Base-by-base conservation (phyloP, 2,797 vertebrate genomes). In the Poeciliopsis presidionis region DNA sequence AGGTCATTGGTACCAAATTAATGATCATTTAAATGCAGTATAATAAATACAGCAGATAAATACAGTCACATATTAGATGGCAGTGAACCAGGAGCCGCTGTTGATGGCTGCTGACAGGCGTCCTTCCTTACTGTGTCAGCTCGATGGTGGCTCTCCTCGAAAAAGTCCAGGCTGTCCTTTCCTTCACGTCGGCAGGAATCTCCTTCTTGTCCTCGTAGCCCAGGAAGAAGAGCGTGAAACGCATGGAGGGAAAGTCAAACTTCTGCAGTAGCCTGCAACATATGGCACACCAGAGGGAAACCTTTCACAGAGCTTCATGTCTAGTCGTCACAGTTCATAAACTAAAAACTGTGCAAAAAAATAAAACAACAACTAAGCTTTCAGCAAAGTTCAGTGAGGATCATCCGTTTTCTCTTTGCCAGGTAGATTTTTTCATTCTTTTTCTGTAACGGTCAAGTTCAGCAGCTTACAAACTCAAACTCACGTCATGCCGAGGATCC, bases 401-500 rank as follows among this genome's bases (percentile, higher is more conserved):
- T 41, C 5, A 33, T 4, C 12, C 0, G 20, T 47, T 33, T 28
- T 33, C 57, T 61, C 28, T 61, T 33, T 61, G 5, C 51, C 9
- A 25, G 22, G 8, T 61, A 33, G 57, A 1, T 30, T n/a, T 16
- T 28, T 14, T 45, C 41, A 20, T n/a, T 13, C 36, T 8, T 22
- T 41, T 53, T 55, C 51, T 49, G 12, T 1, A 22, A 18, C 28
- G 28, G 45, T 41, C 73, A 4, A 22, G n/a, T 57, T 41, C 25
- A 53, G 22, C 11, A 22, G 55, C 36, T 30, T 9, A 7, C 14
- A 45, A 74, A 74, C 57, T 0, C 28, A 1, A 8, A 97, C 98
- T 98, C 86, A 99, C 98, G 96, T 98, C 98, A 99, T 98, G 93
- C 98, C 98, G 41, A 99, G 96, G 90, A 99, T 89, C 82, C 96